A percentile compares a stretch with the other conserved stretches of the same genome.
These are phyloP conservation scores for Melanostoma scalare DNA, from an alignment of 2,888 invertebrate genomes.

Conservation along the genomic window DNA sequence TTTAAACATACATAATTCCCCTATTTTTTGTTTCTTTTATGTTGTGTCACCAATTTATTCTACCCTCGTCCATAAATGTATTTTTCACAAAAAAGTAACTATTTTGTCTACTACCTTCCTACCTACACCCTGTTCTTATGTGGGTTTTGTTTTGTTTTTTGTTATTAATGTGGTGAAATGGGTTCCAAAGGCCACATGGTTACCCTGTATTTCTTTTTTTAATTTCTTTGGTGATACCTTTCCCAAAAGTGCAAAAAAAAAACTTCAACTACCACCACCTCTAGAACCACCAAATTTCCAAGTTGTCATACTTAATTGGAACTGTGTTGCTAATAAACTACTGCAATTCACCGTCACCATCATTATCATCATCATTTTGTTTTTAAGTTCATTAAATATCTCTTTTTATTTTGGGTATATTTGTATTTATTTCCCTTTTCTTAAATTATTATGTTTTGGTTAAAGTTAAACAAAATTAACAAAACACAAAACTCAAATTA, in stretches of 20 bases:
- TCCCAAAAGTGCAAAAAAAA: slow-evolving; percentile 23
- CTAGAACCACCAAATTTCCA: slow-evolving; percentile 41
- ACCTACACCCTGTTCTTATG: slow-evolving; percentile 45
- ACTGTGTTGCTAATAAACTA: slow-evolving; percentile 64
- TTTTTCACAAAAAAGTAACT: slow-evolving; percentile 46
- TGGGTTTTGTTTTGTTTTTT: slow-evolving; percentile 27
- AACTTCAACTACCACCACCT: slow-evolving; percentile 25
- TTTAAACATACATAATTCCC: slow-evolving; percentile 60
- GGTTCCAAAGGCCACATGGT: slow-evolving; percentile 54
- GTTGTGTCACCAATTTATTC: slow-evolving; percentile 58
- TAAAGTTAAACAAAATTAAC: no score
- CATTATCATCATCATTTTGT: slow-evolving; percentile 8
- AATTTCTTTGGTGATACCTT: slow-evolving; percentile 42
- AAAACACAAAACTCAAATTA: no score
- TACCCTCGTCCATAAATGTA: slow-evolving; percentile 48
- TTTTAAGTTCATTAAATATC: background rate
- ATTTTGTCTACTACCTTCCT: slow-evolving; percentile 19
- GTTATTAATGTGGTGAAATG: slow-evolving; percentile 63
- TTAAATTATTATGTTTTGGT: background rate
- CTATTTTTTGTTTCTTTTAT: slow-evolving; percentile 58
- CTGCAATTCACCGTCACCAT: slow-evolving; percentile 41
- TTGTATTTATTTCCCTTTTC: background rate
- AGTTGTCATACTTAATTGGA: slow-evolving; percentile 51
- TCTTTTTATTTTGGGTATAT: background rate
- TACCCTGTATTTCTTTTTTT: slow-evolving; percentile 31